Evolutionary conservation across 2,113 vertebrate species (phyloP), one percentile per base, ranked within the genome.

Genomic region (Semnornis frantzii): DNA sequence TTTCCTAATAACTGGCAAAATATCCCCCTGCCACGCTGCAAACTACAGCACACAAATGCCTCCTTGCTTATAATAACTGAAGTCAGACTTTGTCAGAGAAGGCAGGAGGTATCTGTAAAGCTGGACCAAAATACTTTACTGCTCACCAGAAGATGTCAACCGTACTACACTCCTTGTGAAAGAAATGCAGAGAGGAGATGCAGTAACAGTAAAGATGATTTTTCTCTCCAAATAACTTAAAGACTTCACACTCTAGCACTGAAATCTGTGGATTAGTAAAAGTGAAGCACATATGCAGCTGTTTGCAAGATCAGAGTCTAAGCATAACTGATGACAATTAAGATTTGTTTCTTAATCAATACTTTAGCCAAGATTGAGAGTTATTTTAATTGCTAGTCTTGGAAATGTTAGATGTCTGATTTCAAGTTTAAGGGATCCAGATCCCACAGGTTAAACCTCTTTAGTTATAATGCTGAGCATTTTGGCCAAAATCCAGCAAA

Each of bases 301-400:
- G 57, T 68, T 91, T 68, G 55, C 3, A 7, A 62, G 46, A 73
- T 89, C 63, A 42, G 60, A 80, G 42, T 46, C 64, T 57, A 59
- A 73, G 30, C n/a, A 71, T 48, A 90, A 78, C 30, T 64, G 55
- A 80, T 27, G 20, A 65, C 8, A 6, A 89, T 87, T 90, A 64
- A 63, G 68, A 73, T 85, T 89, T 91, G 37, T 93, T 95, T 85
- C 84, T 85, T 93, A 85, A 90, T 89, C 88, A 93, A 79, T 94
- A 77, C 5, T 89, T 84, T 31, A 85, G 23, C 46, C 64, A 76
- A 60, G 68, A 89, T 46, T 86, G 77, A 82, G 90, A 84, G 54
- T 79, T 85, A 89, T 93, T 90, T 94, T 82, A 90, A 90, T 90
- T 89, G 55, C 64, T 77, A 30, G 48, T 87, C 71, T 77, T 93